Conservation (phyloP, 2,113 vertebrate species). For the Plecotus auritus region DNA sequence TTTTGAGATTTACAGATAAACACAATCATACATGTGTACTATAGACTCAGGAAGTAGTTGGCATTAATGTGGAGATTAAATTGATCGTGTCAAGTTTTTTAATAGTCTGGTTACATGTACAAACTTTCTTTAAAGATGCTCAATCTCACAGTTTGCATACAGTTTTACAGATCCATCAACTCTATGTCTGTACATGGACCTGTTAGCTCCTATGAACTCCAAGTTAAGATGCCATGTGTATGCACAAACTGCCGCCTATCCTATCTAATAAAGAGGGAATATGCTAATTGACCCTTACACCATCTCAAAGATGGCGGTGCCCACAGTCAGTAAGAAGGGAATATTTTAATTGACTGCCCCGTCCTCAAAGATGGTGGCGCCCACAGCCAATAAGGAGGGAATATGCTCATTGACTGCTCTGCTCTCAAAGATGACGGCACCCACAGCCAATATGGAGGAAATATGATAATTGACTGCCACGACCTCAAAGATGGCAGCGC, state of each 20-base stretch:
- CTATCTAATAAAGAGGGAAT: too few relatives aligned
- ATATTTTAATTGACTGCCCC: too few relatives aligned
- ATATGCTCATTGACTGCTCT: too few relatives aligned
- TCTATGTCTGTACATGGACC: background rate
- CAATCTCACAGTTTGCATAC: background rate
- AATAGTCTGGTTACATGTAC: background rate
- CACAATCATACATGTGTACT: background rate
- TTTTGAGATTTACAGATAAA: background rate
- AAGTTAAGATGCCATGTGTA: background rate
- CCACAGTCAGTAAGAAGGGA: too few relatives aligned
- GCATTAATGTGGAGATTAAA: background rate
- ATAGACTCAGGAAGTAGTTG: background rate
- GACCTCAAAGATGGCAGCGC: too few relatives aligned
- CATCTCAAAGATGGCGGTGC: accelerated
- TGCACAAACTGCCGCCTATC: background rate
- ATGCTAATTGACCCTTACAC: too few relatives aligned
- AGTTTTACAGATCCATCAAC: background rate
- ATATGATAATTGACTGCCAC: too few relatives aligned
- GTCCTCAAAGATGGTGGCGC: too few relatives aligned
- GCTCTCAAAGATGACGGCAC: accelerated
- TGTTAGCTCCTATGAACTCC: background rate
- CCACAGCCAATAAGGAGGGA: too few relatives aligned
- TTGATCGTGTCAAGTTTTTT: background rate
- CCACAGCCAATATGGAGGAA: too few relatives aligned
- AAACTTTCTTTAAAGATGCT: background rate